Conservation (phyloP, 2,113 vertebrate species). For the Corythoichthys haematopterus region DNA sequence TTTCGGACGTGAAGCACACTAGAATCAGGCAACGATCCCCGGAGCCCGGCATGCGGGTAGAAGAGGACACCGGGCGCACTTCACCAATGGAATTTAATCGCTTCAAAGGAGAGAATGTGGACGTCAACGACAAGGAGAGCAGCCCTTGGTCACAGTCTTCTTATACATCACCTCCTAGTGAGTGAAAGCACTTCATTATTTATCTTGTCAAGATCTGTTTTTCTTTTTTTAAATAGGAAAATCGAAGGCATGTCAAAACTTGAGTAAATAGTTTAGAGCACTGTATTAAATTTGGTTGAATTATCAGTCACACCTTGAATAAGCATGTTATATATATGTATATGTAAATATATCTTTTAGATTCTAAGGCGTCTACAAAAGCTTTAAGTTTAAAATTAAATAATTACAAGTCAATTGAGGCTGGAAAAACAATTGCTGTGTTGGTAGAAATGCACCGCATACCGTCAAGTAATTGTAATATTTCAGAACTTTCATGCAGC, state of each 20-base stretch:
- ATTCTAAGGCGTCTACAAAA: neutral
- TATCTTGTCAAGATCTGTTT: neutral
- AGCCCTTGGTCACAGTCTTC: slow-evolving; percentile 56
- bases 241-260: neutral
- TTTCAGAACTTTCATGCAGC: too few species aligned
- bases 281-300: neutral
- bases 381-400: neutral
- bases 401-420: too few species aligned
- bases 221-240: neutral
- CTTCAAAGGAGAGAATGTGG: slow-evolving; percentile 48
- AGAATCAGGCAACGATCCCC: slow-evolving; percentile 35
- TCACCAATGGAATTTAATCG: slow-evolving; percentile 53
- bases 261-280: neutral
- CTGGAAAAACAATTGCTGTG: too few species aligned
- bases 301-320: neutral
- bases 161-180: slow-evolving; percentile 66
- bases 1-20: slow-evolving; percentile 59
- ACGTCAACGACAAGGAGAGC: slow-evolving; percentile 55
- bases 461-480: too few species aligned
- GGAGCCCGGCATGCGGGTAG: slow-evolving; percentile 30
- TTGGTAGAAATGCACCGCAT: too few species aligned
- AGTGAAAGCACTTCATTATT: slow-evolving; percentile 38
- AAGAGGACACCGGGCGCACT: slow-evolving; percentile 47
- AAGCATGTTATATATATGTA: neutral
- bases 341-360: neutral